These are phyloP conservation scores for Pachyramphus minor DNA, from an alignment of 2,113 vertebrate genomes.

Conservation along the genomic window DNA sequence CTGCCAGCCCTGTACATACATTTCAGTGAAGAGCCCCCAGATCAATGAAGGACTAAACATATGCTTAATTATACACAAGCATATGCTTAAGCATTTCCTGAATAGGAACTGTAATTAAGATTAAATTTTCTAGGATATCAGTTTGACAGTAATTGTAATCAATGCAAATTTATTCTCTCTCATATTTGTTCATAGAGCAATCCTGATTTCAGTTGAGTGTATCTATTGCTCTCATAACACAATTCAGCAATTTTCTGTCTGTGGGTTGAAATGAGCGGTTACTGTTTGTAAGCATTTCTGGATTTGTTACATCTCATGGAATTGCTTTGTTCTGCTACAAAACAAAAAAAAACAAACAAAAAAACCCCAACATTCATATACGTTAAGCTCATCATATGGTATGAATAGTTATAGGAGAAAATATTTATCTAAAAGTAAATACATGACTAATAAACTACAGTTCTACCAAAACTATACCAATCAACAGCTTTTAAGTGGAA, in stretches of 20 bases:
- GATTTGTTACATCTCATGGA: neutral
- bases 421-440: neutral
- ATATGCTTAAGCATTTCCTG: neutral
- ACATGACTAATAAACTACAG: neutral
- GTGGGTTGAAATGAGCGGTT: neutral
- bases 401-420: neutral
- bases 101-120: slow-evolving; percentile 6
- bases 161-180: slow-evolving; percentile 51
- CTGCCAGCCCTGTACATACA: neutral
- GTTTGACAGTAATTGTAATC: slow-evolving; percentile 56
- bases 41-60: neutral
- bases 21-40: neutral
- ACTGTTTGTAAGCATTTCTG: neutral
- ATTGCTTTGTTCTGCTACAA: neutral
- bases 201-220: neutral
- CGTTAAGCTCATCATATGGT: neutral
- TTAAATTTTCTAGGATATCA: neutral
- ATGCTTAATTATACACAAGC: slow-evolving; percentile 19
- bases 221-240: neutral
- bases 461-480: neutral
- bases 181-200: neutral
- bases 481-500: neutral
- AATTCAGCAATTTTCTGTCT: neutral
- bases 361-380: neutral
- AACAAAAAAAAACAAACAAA: neutral